Conservation (phyloP, 2,113 vertebrate species). For the Siphamia tubifer region DNA sequence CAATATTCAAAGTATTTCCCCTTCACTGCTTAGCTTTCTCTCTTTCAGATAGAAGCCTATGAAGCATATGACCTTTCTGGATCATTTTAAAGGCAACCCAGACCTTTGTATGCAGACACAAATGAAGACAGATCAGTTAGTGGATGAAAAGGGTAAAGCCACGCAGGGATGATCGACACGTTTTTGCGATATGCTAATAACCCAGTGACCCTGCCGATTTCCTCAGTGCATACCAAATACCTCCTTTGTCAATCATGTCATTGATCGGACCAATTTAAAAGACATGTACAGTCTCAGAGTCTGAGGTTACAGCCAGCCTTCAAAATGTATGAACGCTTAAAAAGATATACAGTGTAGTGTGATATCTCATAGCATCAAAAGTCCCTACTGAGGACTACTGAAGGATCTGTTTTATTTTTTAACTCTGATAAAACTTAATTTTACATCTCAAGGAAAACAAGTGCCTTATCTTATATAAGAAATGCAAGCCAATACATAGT, state of each 20-base stretch:
- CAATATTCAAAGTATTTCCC: constrained; percentile 69
- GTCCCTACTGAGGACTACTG: too few species aligned
- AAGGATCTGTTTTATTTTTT: not conserved
- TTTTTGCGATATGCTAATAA: constrained; percentile 73
- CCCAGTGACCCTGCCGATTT: constrained; percentile 58
- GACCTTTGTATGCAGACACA: constrained; percentile 79
- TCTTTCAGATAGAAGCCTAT: constrained; percentile 60
- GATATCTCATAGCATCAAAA: too few species aligned
- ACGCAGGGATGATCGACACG: constrained; percentile 65
- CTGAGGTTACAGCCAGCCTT: constrained; percentile 9
- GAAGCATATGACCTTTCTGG: constrained; percentile 78
- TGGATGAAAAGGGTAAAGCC: constrained; percentile 81
- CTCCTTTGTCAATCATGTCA: constrained; percentile 64
- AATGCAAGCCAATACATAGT: too few species aligned
- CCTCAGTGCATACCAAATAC: constrained; percentile 64
- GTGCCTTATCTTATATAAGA: constrained; percentile 8
- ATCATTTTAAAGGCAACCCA: constrained; percentile 76
- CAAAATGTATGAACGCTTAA: constrained; percentile 10
- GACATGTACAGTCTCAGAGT: constrained; percentile 30
- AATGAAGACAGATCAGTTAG: constrained; percentile 78
- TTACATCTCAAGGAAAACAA: not conserved
- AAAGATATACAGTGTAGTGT: constrained; percentile 4
- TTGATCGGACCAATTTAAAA: constrained; percentile 62
- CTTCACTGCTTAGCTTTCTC: constrained; percentile 42
- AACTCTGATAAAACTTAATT: not conserved